These are phyloP conservation scores for Acheta domesticus DNA, from an alignment of 2,888 invertebrate species.

Conservation along the genomic window DNA sequence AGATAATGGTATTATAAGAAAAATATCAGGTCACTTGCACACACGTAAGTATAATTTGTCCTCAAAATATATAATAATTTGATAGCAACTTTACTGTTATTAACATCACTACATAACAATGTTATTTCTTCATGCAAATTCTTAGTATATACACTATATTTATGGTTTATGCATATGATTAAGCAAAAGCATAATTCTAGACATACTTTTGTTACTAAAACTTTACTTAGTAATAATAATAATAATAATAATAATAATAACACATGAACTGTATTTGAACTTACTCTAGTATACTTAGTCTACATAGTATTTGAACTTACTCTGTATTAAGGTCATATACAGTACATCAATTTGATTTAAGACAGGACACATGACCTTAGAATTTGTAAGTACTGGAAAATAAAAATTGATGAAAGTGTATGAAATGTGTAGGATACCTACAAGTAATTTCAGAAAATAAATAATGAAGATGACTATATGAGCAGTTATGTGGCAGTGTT, in stretches of 20 bases:
- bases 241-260: too few relatives aligned
- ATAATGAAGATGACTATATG: neutral
- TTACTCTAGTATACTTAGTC: too few relatives aligned
- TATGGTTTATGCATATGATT: neutral
- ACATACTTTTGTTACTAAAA: neutral
- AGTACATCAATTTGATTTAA: too few relatives aligned
- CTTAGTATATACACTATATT: conserved; percentile 9
- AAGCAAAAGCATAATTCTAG: conserved; percentile 1
- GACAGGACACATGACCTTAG: too few relatives aligned
- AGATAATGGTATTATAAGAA: neutral
- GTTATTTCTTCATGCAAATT: neutral
- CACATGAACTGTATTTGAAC: too few relatives aligned
- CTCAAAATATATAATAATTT: neutral
- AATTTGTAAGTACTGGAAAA: too few relatives aligned
- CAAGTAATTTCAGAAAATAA: neutral
- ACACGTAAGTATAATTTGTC: neutral
- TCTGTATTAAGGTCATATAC: too few relatives aligned
- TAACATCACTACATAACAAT: neutral
- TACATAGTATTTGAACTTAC: too few relatives aligned
- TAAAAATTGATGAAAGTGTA: too few relatives aligned
- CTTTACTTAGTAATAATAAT: too few relatives aligned
- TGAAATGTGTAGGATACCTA: too few relatives aligned
- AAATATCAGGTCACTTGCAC: neutral
- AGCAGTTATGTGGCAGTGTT: conserved; percentile 11
- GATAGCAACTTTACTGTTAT: neutral